Evolutionary conservation across 2,888 invertebrate species (phyloP).

Genomic region (Thymelicus acteon): DNA sequence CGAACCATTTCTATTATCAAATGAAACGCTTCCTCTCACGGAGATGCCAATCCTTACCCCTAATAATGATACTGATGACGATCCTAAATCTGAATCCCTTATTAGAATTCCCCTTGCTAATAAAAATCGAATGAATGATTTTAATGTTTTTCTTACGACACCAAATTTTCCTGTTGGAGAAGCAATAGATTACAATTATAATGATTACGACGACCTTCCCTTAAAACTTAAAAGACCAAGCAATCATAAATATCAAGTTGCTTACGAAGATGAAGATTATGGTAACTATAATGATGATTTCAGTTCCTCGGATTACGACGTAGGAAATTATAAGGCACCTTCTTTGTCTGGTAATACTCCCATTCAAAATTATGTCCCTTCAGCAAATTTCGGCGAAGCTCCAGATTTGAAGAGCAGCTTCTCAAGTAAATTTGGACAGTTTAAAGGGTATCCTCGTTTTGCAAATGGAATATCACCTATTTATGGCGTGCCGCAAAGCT

Average conservation of each 20-base stretch:
- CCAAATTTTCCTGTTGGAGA: conserved; percentile 59
- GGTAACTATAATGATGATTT: conserved; percentile 53
- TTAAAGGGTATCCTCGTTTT: conserved; percentile 45
- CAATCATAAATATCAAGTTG: conserved; percentile 49
- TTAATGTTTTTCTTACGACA: conserved; percentile 52
- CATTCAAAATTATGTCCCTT: conserved; percentile 49
- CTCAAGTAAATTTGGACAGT: conserved; percentile 50
- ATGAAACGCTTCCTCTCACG: conserved; percentile 44
- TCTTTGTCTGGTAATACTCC: conserved; percentile 10
- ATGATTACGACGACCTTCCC: conserved; percentile 50
- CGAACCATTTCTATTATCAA: conserved; percentile 57
- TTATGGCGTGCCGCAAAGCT: conserved; percentile 34
- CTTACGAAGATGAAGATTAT: conserved; percentile 55
- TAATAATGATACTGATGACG: conserved; percentile 40
- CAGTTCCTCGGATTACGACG: conserved; percentile 50
- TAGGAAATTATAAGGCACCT: conserved; percentile 44
- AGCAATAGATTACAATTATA: conserved; percentile 49
- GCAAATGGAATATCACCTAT: conserved; percentile 38
- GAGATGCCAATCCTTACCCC: conserved; percentile 34
- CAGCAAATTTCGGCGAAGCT: conserved; percentile 46
- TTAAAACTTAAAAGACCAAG: conserved; percentile 42
- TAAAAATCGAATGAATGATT: conserved; percentile 47
- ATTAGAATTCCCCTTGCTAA: conserved; percentile 48
- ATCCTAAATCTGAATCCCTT: conserved; percentile 55
- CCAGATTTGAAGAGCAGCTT: conserved; percentile 50